A percentile compares a stretch with the other conserved stretches of the same genome.
Evolutionary conservation across 2,888 invertebrate species (phyloP).

Genomic region (Malthinus seriepunctatus): DNA sequence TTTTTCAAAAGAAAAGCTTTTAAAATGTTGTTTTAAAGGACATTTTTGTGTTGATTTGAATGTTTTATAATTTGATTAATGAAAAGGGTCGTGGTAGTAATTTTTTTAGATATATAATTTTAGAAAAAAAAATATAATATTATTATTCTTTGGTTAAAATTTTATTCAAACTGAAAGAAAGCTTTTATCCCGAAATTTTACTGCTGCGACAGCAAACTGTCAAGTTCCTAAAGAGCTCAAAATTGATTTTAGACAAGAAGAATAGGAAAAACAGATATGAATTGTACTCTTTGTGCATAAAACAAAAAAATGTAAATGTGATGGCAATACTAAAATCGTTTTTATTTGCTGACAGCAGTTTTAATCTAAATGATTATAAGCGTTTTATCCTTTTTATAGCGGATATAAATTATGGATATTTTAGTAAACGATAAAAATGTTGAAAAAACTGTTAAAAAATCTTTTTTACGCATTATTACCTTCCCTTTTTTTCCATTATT

Average conservation of each 20-base stretch:
- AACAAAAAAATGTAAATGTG: constrained; percentile 7
- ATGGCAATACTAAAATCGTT: constrained; percentile 5
- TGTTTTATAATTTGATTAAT: no score
- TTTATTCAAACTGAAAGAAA: constrained; percentile 1
- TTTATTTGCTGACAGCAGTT: constrained; percentile 7
- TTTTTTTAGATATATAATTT: no score
- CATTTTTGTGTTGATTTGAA: no score
- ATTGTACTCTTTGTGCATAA: constrained; percentile 6
- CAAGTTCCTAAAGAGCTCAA: constrained; percentile 10
- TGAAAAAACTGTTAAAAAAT: background rate
- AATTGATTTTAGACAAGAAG: constrained; percentile 11
- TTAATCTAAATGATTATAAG: constrained; percentile 7
- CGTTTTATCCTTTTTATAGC: background rate
- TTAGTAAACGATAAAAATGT: constrained; percentile 1
- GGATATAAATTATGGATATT: background rate
- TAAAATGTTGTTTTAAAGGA: no score
- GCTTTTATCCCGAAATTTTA: constrained; percentile 3
- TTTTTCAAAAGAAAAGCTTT: background rate
- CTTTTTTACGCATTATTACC: background rate
- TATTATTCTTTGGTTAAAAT: background rate
- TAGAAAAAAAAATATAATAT: background rate
- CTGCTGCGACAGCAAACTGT: constrained; percentile 13
- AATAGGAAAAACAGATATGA: constrained; percentile 7
- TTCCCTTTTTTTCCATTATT: background rate
- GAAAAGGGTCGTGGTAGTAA: no score